A percentile compares a stretch with the other conserved stretches of the same genome.
Conservation (phyloP, 2,113 vertebrate species). For the Microcebus lehilahytsara region DNA sequence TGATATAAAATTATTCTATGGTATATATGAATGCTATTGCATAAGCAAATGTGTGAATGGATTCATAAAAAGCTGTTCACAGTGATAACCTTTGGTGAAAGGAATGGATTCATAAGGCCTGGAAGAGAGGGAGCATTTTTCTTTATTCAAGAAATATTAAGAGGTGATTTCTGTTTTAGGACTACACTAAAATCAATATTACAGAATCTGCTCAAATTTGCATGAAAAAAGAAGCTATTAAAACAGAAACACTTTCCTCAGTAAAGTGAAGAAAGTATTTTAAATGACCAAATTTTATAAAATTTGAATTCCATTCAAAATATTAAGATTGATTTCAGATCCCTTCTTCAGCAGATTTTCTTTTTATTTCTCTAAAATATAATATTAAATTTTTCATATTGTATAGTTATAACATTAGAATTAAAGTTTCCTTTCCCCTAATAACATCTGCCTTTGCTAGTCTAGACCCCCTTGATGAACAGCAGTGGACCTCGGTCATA, state of each 20-base stretch:
- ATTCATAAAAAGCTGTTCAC: not conserved
- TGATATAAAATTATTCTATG: not conserved
- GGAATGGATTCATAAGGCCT: not conserved
- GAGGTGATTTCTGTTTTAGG: not conserved
- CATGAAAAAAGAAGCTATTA: not conserved
- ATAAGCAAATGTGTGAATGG: not conserved
- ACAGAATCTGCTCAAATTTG: not conserved
- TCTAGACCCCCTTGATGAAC: not conserved
- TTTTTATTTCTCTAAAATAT: not conserved
- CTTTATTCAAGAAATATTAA: not conserved
- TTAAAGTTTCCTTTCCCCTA: not conserved
- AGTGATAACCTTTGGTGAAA: not conserved
- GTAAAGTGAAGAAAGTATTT: not conserved
- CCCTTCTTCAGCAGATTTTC: not conserved
- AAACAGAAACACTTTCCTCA: slow-evolving; percentile 33
- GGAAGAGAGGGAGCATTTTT: not conserved
- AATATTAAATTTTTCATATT: not conserved
- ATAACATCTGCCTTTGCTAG: not conserved
- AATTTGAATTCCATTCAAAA: not conserved
- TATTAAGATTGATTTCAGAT: not conserved
- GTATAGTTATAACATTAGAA: not conserved
- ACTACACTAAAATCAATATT: slow-evolving; percentile 23
- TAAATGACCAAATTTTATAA: not conserved
- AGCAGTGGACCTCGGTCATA: not conserved
- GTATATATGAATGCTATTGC: not conserved